phyloP scores from a whole-genome alignment of 2,797 vertebrate species.

The Pogonophryne albipinna region DNA sequence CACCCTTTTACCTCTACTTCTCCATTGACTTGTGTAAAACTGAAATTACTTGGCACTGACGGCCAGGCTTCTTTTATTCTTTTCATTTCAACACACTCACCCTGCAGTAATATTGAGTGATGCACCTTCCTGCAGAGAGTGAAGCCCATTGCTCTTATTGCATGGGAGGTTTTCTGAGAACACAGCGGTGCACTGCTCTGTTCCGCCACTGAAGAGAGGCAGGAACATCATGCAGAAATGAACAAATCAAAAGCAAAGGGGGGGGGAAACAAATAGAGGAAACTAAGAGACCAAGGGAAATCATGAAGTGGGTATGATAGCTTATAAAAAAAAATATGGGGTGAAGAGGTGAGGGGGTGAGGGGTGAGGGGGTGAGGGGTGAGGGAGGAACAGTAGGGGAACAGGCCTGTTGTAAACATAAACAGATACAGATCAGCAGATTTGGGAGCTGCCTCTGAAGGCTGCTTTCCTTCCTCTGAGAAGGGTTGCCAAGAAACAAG shows the following conservation, averaged over 20 bases:
- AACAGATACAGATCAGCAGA: constrained; percentile 31
- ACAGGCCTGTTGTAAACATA: constrained; percentile 24
- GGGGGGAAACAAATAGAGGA: constrained; percentile 1
- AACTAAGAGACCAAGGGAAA: constrained; percentile 8
- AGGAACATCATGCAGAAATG: constrained; percentile 12
- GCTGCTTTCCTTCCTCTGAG: constrained; percentile 23
- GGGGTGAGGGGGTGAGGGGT: neutral
- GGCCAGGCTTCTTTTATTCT: constrained; percentile 23
- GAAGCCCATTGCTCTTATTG: constrained; percentile 29
- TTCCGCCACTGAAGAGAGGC: constrained; percentile 13
- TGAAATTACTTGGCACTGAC: constrained; percentile 15
- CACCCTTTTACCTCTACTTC: neutral
- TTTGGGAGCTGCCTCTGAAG: constrained; percentile 10
- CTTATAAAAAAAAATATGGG: neutral
- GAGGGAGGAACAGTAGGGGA: neutral
- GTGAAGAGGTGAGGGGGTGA: neutral
- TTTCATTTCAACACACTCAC: constrained; percentile 9
- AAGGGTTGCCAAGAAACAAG: constrained; percentile 46
- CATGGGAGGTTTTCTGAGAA: constrained; percentile 50
- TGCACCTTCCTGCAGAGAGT: constrained; percentile 30
- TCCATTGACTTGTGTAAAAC: neutral
- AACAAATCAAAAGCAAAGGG: neutral
- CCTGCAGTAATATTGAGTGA: constrained; percentile 50
- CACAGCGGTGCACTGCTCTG: constrained; percentile 29
- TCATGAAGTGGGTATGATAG: constrained; percentile 20